Evolutionary conservation across 1,140 invertebrate species (phyloP), one percentile per base, ranked within the genome.

Genomic region (Neomicropteryx cornuta): DNA sequence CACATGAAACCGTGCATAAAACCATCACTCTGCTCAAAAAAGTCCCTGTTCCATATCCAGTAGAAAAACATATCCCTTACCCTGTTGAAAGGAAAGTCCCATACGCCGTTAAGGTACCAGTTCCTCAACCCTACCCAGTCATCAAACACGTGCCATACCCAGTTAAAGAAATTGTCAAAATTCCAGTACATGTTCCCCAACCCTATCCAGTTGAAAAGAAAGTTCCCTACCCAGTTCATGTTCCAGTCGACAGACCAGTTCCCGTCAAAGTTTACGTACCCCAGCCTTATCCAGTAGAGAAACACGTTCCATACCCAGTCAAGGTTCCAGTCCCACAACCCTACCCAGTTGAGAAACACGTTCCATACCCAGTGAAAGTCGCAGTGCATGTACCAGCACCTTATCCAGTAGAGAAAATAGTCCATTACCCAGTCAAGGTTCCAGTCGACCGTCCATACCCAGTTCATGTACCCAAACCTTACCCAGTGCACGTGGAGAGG

Each of bases 371-470:
- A 22, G 73, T 79, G 1, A 76, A 62, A 68, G 76, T 78, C 29
- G 73, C 76, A 50, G 73, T 79, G 33, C 62, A 69, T 42, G 74
- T 79, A 6, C 70, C 76, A 29, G 70, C 75, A 37, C 75, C 76
- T 6, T 77, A 77, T 51, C 75, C 77, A 30, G 76, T 80, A 2
- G 60, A 71, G 47, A 79, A 78, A 46, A 70, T 73, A 53, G 61
- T 81, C 11, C 78, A 62, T 27, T 66, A 67, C 43, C 78, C 81
- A 5, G 72, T 81, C 5, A 78, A 77, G 61, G 79, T 84, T 23
- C 73, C 67, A 45, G 79, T 83, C 38, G 80, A 81, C 46, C 75
- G 75, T 47, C 81, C 81, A 3, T 81, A 81, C 58, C 78, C 79
- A 23, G 81, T 83, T 43, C 75, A 80, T 16, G 73, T 83, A 18